phyloP scores from a whole-genome alignment of 1,140 invertebrate genomes.

The Centruroides sculpturatus region DNA sequence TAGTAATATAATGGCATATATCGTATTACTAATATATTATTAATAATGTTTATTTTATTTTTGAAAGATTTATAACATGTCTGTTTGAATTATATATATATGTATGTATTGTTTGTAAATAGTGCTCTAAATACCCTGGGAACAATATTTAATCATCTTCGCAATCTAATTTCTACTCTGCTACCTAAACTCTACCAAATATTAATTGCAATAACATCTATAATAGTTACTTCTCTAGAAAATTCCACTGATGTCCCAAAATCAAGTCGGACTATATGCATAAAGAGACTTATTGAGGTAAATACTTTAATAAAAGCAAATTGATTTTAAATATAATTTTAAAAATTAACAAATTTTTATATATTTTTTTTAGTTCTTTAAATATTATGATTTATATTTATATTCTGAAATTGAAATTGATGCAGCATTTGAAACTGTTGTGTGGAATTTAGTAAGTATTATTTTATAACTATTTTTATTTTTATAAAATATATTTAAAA shows the following conservation, averaged over 20 bases:
- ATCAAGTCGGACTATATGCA: constrained; percentile 36
- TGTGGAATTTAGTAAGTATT: constrained; percentile 58
- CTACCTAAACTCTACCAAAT: constrained; percentile 55
- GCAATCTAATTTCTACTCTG: constrained; percentile 50
- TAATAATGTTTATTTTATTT: background rate
- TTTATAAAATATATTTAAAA: background rate
- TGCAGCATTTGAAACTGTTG: constrained; percentile 54
- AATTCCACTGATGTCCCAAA: constrained; percentile 39
- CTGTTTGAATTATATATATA: background rate
- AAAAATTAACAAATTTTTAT: background rate
- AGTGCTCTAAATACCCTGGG: constrained; percentile 34
- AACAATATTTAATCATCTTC: constrained; percentile 70
- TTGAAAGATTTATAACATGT: no score
- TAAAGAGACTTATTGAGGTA: constrained; percentile 26
- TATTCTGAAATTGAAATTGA: constrained; percentile 56
- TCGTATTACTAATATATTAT: no score
- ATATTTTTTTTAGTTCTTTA: constrained; percentile 48
- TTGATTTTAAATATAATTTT: background rate
- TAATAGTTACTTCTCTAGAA: constrained; percentile 41
- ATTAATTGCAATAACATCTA: constrained; percentile 49
- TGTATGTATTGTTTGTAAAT: background rate
- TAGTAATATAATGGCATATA: no score
- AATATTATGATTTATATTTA: constrained; percentile 55
- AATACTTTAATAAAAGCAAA: background rate
- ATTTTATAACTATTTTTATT: background rate